These are phyloP conservation scores for Drosophila mettleri DNA, from an alignment of 2,888 invertebrate genomes.

Conservation along the genomic window DNA sequence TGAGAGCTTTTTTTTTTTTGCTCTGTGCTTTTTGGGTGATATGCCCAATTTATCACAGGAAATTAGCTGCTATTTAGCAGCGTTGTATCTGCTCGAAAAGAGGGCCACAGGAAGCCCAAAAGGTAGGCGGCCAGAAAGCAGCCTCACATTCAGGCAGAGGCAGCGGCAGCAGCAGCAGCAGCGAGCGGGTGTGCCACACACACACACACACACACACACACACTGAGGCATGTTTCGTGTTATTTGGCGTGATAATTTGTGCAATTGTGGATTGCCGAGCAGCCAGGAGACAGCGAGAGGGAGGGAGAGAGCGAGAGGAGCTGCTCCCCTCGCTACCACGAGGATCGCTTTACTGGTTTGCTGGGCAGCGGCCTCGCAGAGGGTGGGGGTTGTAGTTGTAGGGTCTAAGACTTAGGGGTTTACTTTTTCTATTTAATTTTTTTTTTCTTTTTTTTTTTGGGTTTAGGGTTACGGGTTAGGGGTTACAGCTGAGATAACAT, in stretches of 20 bases:
- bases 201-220: not conserved
- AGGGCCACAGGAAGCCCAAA: conserved; percentile 14
- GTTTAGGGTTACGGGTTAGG: conserved; percentile 32
- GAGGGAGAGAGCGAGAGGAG: conserved; percentile 4
- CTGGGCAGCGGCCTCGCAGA: not conserved
- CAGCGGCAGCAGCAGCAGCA: too few relatives aligned
- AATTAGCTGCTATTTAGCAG: conserved; percentile 83
- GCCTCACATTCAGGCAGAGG: conserved; percentile 9
- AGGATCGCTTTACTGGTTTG: conserved; percentile 15
- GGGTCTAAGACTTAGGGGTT: not conserved
- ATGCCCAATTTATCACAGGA: conserved; percentile 82
- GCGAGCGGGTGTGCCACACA: conserved; percentile 19
- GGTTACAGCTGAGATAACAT: conserved; percentile 23
- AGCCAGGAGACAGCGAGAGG: too few relatives aligned
- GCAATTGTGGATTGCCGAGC: conserved; percentile 71
- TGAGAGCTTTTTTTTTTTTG: conserved; percentile 41
- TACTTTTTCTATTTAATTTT: not conserved
- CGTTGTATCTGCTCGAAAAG: conserved; percentile 58
- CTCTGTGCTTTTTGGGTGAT: conserved; percentile 48
- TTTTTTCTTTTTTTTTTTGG: not conserved
- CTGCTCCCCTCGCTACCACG: not conserved
- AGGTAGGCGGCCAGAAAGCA: conserved; percentile 21
- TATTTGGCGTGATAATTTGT: conserved; percentile 81
- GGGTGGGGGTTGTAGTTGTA: not conserved
- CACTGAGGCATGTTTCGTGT: conserved; percentile 62